Evolutionary conservation across 2,888 invertebrate genomes (phyloP).

Genomic region (Argyresthia goedartella): DNA sequence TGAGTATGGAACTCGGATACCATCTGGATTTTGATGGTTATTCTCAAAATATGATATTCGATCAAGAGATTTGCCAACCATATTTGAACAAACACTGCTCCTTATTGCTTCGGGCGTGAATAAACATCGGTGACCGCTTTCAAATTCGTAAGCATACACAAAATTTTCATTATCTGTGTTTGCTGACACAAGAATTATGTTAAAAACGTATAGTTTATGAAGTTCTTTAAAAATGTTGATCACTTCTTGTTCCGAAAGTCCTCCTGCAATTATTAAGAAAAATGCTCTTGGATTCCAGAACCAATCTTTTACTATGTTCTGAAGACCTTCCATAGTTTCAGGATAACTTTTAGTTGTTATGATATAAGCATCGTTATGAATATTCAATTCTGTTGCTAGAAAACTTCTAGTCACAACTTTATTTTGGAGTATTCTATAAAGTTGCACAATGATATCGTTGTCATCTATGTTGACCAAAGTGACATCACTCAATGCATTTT

Average conservation of each 20-base stretch:
- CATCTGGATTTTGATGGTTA: too few relatives aligned
- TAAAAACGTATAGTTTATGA: conserved; percentile 9
- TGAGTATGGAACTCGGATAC: too few relatives aligned
- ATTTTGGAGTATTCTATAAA: conserved; percentile 1
- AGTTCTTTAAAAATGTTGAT: conserved; percentile 5
- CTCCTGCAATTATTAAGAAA: conserved; percentile 5
- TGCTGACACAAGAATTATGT: conserved; percentile 1
- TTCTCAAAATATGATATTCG: too few relatives aligned
- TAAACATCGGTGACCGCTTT: not conserved
- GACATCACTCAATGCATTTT: conserved; percentile 4
- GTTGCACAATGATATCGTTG: not conserved
- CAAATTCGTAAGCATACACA: too few relatives aligned
- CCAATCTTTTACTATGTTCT: conserved; percentile 8
- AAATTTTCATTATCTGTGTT: too few relatives aligned
- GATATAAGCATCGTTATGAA: conserved; percentile 7
- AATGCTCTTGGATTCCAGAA: conserved; percentile 11
- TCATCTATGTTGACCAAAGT: conserved; percentile 8
- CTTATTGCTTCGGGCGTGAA: not conserved
- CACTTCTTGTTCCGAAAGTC: not conserved
- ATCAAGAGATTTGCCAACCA: too few relatives aligned
- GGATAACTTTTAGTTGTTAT: conserved; percentile 2
- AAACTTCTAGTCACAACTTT: conserved; percentile 6
- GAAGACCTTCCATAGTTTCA: conserved; percentile 6
- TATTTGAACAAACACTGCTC: too few relatives aligned
- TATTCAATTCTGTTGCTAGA: conserved; percentile 1